A percentile compares a stretch with the other conserved stretches of the same genome.
Conservation (phyloP, 2,888 invertebrate species). For the Lasioglossum oenotherae region DNA sequence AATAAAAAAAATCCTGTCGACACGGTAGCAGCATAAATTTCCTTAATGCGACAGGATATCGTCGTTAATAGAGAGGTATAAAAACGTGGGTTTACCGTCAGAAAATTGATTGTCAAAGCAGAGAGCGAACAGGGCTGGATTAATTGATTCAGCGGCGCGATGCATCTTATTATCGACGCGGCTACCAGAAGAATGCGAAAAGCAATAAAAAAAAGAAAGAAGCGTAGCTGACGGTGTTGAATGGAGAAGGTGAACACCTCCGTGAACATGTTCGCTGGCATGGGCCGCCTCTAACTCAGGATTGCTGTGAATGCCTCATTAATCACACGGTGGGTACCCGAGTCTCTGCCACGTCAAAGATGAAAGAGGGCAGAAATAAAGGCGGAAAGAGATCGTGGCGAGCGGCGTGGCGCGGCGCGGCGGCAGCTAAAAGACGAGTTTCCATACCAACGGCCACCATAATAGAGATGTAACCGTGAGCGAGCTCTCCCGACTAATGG, state of each 20-base stretch:
- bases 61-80: not conserved
- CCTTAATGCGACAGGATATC: not conserved
- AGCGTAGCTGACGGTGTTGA: constrained; percentile 15
- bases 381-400: constrained; percentile 67
- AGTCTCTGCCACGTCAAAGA: constrained; percentile 64
- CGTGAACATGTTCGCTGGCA: constrained; percentile 30
- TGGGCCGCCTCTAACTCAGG: constrained; percentile 19
- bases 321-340: constrained; percentile 77
- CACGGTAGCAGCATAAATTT: not conserved
- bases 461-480: constrained; percentile 78
- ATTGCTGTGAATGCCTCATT: constrained; percentile 74
- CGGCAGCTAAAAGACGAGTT: constrained; percentile 66
- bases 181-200: not conserved
- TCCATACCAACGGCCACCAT: constrained; percentile 66
- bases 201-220: not conserved
- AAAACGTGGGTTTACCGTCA: not conserved
- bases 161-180: constrained; percentile 1
- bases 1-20: not conserved
- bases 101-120: constrained; percentile 13
- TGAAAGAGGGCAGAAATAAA: constrained; percentile 57
- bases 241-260: not conserved
- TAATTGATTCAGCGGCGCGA: constrained; percentile 11
- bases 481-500: constrained; percentile 78
- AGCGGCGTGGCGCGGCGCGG: constrained; percentile 51
- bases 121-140: not conserved